These are phyloP conservation scores for Agelas oroides DNA, from an alignment of 37 sponge, comb jelly and placozoan genomes.

Conservation along the genomic window DNA sequence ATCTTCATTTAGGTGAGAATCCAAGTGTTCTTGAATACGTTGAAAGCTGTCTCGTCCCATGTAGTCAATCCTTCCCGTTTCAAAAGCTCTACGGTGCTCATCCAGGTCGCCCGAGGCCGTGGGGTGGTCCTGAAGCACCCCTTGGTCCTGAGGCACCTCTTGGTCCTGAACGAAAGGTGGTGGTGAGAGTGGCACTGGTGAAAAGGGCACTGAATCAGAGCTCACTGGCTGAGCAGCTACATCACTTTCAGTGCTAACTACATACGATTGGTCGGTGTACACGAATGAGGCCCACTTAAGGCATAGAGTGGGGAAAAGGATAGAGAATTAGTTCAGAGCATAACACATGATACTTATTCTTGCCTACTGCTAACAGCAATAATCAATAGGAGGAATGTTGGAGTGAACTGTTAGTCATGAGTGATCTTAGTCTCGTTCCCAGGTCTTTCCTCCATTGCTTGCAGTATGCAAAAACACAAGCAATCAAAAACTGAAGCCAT, in stretches of 20 bases:
- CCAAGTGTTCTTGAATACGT: slow-evolving; percentile 22
- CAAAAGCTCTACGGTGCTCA: slow-evolving; percentile 4
- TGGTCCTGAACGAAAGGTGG: not conserved
- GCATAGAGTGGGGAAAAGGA: slow-evolving; percentile 1
- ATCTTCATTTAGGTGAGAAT: not conserved
- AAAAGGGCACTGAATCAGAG: slow-evolving; percentile 58
- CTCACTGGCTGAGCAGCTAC: not conserved
- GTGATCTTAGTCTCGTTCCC: too few relatives aligned
- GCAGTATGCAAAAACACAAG: too few relatives aligned
- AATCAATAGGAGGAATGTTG: too few relatives aligned
- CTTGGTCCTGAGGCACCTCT: not conserved
- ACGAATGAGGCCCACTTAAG: too few relatives aligned
- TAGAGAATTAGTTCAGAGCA: too few relatives aligned
- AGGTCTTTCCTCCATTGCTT: too few relatives aligned
- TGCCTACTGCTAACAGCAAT: too few relatives aligned
- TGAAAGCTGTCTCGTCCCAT: slow-evolving; percentile 43
- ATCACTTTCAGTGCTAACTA: slow-evolving; percentile 56
- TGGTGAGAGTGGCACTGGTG: not conserved
- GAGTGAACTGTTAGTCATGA: too few relatives aligned
- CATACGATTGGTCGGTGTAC: not conserved
- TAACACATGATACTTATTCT: too few relatives aligned
- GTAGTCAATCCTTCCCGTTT: slow-evolving; percentile 45
- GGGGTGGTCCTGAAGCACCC: not conserved
- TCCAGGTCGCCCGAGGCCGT: not conserved
- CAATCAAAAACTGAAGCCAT: too few relatives aligned